A percentile compares a stretch with the other conserved stretches of the same genome.
These are phyloP conservation scores for Anoura caudifer DNA, from an alignment of 2,113 vertebrate genomes.

Conservation along the genomic window DNA sequence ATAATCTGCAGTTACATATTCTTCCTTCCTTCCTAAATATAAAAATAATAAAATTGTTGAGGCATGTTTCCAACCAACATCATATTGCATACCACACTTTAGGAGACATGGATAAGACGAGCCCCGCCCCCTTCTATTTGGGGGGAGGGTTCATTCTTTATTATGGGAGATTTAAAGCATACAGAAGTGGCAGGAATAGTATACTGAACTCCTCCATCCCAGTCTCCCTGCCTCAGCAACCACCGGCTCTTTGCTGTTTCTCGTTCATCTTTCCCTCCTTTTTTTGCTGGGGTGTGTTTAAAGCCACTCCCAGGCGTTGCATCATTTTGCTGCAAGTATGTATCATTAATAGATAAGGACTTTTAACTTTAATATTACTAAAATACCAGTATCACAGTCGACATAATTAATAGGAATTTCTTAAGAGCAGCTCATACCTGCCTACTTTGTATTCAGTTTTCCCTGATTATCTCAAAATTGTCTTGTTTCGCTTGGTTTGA, in stretches of 20 bases:
- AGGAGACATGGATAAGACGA: background rate
- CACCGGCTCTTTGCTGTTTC: background rate
- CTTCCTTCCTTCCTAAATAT: background rate
- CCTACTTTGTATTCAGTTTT: conserved; percentile 24
- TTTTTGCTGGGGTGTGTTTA: conserved; percentile 42
- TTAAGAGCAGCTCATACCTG: background rate
- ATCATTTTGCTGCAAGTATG: conserved; percentile 42
- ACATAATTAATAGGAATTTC: conserved; percentile 50
- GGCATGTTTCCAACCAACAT: background rate
- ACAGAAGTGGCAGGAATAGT: background rate
- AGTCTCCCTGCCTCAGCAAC: background rate
- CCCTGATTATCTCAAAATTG: conserved; percentile 4
- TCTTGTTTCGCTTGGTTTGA: background rate
- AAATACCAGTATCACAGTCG: conserved; percentile 21
- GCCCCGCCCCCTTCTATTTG: background rate
- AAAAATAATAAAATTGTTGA: background rate
- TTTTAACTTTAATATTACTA: conserved; percentile 33
- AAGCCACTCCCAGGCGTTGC: conserved; percentile 57
- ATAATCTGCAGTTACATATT: background rate
- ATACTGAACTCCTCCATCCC: background rate
- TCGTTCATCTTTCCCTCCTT: background rate
- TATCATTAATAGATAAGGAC: conserved; percentile 59
- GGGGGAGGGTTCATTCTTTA: background rate
- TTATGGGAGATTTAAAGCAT: background rate
- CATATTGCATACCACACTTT: background rate